Base-by-base conservation (phyloP, 2,797 vertebrate genomes). In the Hemibagrus guttatus region DNA sequence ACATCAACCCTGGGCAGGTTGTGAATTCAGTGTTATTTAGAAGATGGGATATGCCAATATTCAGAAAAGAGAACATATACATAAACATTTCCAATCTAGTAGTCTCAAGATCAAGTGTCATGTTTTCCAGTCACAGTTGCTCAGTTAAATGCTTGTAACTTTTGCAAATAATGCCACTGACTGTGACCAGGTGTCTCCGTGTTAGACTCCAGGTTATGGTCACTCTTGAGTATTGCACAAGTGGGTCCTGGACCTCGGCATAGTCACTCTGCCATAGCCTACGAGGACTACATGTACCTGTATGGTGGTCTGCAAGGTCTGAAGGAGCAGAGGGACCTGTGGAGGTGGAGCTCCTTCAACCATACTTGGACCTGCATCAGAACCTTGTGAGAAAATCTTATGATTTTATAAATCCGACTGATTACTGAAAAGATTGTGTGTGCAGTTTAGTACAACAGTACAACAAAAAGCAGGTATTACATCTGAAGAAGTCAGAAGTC, bases 311-410 rank as follows among this genome's bases (percentile, higher is more conserved):
- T 97, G 90, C 94, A 94, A 89, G 95, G 96, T 31, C 90, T 98
- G 80, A 92, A 88, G 5, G 97, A 98, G 91, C 96, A 97, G 92
- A 96, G 93, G 66, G 97, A 98, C 92, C 93, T 98, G 88, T 97
- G 97, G 97, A 96, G 86, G 87, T 98, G 97, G 96, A 95, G 93
- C 86, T 95, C 93, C 14, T 75, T 42, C 87, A 94, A 80, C 91
- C 91, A 92, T 81, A 91, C 86, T 31, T 97, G 97, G 96, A 95
- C 90, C 88, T 94, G 84, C 84, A 95, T 98, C 90, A 96, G 86
- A 92, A 94, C 91, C 87, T 96, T 91, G 97, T 97, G 87, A 96
- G 90, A 75, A 59, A 78, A 63, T 76, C 46, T n/a, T n/a, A n/a
- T n/a, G n/a, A 19, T 39, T 92, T 63, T 1, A 1, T 4, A 16